Percentiles rank a stretch among this genome's conserved stretches.
Evolutionary conservation across 1,140 invertebrate genomes (phyloP).

Genomic region (Theocolax elegans): DNA sequence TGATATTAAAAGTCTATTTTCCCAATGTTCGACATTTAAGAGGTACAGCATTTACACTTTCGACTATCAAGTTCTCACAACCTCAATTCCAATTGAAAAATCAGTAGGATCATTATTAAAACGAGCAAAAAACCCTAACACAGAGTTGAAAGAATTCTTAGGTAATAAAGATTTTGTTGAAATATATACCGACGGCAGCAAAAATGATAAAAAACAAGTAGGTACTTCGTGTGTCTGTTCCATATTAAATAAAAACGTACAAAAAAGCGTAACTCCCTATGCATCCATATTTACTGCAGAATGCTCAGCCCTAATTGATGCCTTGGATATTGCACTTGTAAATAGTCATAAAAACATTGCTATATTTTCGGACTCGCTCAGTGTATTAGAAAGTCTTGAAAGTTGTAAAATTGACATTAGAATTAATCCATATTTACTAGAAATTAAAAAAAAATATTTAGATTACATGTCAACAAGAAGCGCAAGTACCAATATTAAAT

Average conservation of each 20-base stretch:
- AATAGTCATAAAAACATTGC: background rate
- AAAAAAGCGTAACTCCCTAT: background rate
- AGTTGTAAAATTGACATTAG: background rate
- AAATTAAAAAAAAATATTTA: conserved; percentile 1
- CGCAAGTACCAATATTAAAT: background rate
- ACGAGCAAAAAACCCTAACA: background rate
- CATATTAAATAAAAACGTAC: too few species aligned
- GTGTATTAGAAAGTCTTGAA: background rate
- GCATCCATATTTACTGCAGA: conserved; percentile 5
- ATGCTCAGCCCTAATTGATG: conserved; percentile 12
- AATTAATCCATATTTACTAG: background rate
- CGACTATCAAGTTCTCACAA: background rate
- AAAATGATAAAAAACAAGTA: background rate
- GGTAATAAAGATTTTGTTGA: background rate
- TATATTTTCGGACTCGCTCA: conserved; percentile 6
- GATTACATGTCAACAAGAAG: background rate
- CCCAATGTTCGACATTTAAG: background rate
- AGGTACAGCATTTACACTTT: background rate
- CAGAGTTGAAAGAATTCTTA: background rate
- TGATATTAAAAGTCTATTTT: background rate
- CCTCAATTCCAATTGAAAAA: background rate
- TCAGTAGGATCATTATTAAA: background rate
- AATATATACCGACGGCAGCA: conserved; percentile 21
- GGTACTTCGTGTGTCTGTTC: conserved; percentile 3
- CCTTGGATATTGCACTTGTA: background rate